phyloP scores from a whole-genome alignment of 2,113 vertebrate species.

The Vulpes vulpes region DNA sequence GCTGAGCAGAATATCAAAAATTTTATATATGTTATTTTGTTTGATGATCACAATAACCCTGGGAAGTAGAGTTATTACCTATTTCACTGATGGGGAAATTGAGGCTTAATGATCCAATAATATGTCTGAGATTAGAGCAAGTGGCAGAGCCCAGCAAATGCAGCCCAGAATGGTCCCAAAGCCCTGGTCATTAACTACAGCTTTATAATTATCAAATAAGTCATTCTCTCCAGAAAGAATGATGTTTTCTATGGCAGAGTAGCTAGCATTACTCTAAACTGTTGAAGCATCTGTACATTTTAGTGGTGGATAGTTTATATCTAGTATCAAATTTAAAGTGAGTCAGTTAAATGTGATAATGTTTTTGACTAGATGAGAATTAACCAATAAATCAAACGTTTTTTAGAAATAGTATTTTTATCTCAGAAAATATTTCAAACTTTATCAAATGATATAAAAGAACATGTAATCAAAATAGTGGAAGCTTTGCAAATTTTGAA shows the following conservation, averaged over 20 bases:
- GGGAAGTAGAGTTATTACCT: neutral
- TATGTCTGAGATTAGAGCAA: neutral
- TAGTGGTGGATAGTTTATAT: neutral
- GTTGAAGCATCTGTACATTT: neutral
- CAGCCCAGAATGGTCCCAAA: neutral
- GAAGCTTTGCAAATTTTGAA: neutral
- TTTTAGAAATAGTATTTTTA: neutral
- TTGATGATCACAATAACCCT: neutral
- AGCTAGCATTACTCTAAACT: neutral
- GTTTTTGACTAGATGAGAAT: slow-evolving; percentile 18
- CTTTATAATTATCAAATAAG: neutral
- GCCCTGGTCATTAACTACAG: neutral
- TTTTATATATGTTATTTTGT: neutral
- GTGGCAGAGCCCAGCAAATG: neutral
- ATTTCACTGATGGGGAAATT: neutral
- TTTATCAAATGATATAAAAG: neutral
- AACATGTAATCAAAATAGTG: neutral
- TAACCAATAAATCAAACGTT: neutral
- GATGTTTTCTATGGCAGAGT: neutral
- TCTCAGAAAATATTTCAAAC: neutral
- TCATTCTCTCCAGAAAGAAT: neutral
- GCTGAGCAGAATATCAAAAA: neutral
- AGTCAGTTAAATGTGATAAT: neutral
- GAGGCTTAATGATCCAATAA: neutral
- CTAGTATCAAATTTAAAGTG: neutral